Base-by-base conservation (phyloP, 2,113 vertebrate genomes). In the Odobenus rosmarus region DNA sequence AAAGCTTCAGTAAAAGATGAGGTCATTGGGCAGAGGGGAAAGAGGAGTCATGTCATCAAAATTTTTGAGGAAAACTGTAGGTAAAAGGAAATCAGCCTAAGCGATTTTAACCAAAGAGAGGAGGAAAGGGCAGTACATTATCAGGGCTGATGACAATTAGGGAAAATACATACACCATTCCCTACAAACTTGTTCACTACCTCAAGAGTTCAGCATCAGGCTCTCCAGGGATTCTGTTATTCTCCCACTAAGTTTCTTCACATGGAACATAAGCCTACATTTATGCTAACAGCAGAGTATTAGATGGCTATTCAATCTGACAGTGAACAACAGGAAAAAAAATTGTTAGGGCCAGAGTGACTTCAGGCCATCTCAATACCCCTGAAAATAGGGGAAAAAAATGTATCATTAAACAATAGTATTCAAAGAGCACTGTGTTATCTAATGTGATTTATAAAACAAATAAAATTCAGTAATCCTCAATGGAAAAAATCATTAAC, bases 371-470 rank as follows among this genome's bases (percentile, higher is more conserved):
- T 93, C 69, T 93, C 31, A 94, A 36, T 31, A 79, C 81, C 93
- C 96, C 94, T 93, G 94, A 97, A 95, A 97, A 97, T 81, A 81
- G 93, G 76, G 81, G 88, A 74, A 57, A 90, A 90, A 87, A 92
- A 93, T 67, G 33, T 92, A 51, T 88, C 62, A 77, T 19, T 93
- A 77, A 81, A 49, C 80, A 96, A 96, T 21, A 90, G 69, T 93
- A 95, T 90, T 93, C 90, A 89, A 88, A 92, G 84, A 97, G 59
- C 61, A 80, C 46, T 91, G 51, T 80, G 33, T 77, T 92, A 62
- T 81, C 49, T 61, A 86, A 33, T 49, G 18, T 88, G 76, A 94
- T 76, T 92, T 95, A 90, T 72, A 79, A 96, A 97, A 96, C 42
- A 94, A 62, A 62, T 64, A 93, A 91, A 88, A 86, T 67, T 74